These are phyloP conservation scores for Drosophila sp. DNA, from an alignment of 1,140 invertebrate species.

Conservation along the genomic window DNA sequence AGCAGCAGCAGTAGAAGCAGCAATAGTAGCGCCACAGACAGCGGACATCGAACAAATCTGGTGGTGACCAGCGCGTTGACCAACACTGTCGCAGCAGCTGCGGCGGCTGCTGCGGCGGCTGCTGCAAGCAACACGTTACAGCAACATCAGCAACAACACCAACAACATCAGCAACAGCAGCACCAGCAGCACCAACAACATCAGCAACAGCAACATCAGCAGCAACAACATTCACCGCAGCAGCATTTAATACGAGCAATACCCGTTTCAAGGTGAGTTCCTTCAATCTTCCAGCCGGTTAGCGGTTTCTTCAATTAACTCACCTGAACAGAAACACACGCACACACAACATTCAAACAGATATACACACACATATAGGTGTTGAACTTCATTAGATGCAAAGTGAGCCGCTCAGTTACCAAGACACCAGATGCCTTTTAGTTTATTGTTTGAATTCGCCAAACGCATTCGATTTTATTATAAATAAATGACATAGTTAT, in stretches of 20 bases:
- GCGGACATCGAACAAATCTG: constrained; percentile 38
- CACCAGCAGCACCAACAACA: constrained; percentile 63
- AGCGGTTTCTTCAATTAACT: constrained; percentile 27
- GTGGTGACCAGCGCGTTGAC: constrained; percentile 62
- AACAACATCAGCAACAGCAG: constrained; percentile 54
- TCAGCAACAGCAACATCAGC: constrained; percentile 53
- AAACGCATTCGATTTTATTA: constrained; percentile 21
- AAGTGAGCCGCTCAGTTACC: constrained; percentile 15
- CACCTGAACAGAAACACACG: background rate
- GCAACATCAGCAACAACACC: constrained; percentile 67
- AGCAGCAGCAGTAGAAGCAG: constrained; percentile 22
- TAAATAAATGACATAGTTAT: constrained; percentile 19
- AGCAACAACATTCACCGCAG: constrained; percentile 72
- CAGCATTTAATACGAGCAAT: constrained; percentile 82
- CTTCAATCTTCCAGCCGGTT: constrained; percentile 19
- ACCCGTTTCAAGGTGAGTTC: constrained; percentile 80
- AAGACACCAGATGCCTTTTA: constrained; percentile 15
- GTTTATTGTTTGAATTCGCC: constrained; percentile 23
- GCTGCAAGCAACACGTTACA: constrained; percentile 61
- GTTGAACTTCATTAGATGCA: background rate
- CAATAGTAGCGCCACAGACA: constrained; percentile 22
- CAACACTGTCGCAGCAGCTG: constrained; percentile 57
- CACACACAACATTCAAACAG: no score
- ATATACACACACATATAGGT: no score
- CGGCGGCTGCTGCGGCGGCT: constrained; percentile 54